Evolutionary conservation across 2,888 invertebrate species (phyloP), one percentile per base, ranked within the genome.

Genomic region (Auanema freiburgensis): DNA sequence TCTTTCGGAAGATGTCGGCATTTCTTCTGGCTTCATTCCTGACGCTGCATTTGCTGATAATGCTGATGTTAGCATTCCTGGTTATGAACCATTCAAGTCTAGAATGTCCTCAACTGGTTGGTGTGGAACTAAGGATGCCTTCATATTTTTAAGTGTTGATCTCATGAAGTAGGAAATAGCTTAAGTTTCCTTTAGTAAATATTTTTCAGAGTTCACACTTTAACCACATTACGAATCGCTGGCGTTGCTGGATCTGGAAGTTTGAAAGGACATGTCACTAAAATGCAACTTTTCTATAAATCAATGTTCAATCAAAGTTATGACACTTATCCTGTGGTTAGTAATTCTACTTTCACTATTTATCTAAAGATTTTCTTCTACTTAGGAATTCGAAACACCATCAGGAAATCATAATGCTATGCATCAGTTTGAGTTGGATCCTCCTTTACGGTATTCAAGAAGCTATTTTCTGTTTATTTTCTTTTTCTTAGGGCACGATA

Each of bases 261-360:
- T 46, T 65, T 84, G 18, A 67, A 77, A n/a, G 95, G 95, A 55
- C 89, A 95, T 67, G 95, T 95, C 1, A 95, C 94, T 0, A 94
- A 95, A 87, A 92, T 96, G 67, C 88, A 95, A 74, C 93, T 96
- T 86, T 96, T 96, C 88, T 95, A 95, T 85, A 96, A 96, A 85
- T 92, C 92, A 86, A 89, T 92, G 23, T 93, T 93, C 85, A 90
- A 88, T 78, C 94, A 94, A 83, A 94, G 94, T 83, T 95, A 93
- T 83, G 93, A 95, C 3, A 93, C 95, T 0, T 95, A 95, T 83
- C 95, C 93, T 88, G 94, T 95, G 42, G 83, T 82, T 62, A 78
- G 79, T 69, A 52, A n/a, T n/a, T 11, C 25, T 23, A 5, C 14
- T 18, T 58, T 52, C 16, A 14, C 14, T 57, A 56, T 51, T 14